These are phyloP conservation scores for Phasia obesa DNA, from an alignment of 2,888 invertebrate genomes.

Conservation along the genomic window DNA sequence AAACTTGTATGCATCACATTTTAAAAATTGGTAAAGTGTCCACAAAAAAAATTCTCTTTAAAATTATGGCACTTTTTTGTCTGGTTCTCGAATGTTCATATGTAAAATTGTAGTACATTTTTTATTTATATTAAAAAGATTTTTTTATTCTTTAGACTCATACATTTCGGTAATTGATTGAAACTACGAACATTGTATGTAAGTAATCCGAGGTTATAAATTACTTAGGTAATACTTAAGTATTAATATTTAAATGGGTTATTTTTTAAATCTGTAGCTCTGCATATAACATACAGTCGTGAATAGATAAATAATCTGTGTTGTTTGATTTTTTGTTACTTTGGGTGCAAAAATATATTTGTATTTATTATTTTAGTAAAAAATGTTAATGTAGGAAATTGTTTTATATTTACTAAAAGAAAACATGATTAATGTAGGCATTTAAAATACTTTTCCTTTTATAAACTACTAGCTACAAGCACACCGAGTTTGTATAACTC, in stretches of 20 bases:
- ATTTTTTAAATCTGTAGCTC: constrained; percentile 13
- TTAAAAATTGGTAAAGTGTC: constrained; percentile 69
- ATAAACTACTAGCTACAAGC: too few species aligned
- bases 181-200: constrained; percentile 55
- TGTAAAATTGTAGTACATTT: constrained; percentile 53
- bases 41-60: constrained; percentile 48
- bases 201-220: constrained; percentile 67
- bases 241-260: constrained; percentile 56
- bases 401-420: too few species aligned
- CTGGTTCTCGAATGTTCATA: background rate
- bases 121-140: constrained; percentile 17
- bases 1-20: constrained; percentile 65
- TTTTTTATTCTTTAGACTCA: constrained; percentile 22
- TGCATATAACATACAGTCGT: too few species aligned
- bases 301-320: constrained; percentile 23
- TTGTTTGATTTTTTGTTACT: background rate
- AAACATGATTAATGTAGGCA: too few species aligned
- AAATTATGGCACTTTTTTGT: constrained; percentile 63
- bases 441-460: too few species aligned
- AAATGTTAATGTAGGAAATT: too few species aligned
- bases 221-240: constrained; percentile 60
- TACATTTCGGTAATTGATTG: constrained; percentile 68
- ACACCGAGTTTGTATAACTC: too few species aligned
- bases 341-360: too few species aligned
- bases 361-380: too few species aligned